Percentiles rank a stretch among this genome's conserved stretches.
These are phyloP conservation scores for Monodelphis domestica DNA, from an alignment of 2,797 vertebrate species.

Conservation along the genomic window DNA sequence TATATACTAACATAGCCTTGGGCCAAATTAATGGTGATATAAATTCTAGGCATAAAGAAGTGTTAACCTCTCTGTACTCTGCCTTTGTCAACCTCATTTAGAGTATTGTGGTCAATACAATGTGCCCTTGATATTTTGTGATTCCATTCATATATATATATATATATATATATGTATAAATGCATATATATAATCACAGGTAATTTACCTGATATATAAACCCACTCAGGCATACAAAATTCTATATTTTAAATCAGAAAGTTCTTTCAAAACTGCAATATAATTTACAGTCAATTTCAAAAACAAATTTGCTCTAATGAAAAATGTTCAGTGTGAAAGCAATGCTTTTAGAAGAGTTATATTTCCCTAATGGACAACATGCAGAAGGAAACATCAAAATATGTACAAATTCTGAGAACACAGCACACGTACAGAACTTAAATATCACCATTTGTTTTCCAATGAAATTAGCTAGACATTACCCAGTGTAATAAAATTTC, in stretches of 20 bases:
- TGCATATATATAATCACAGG: slow-evolving; percentile 35
- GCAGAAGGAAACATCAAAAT: slow-evolving; percentile 55
- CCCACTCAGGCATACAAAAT: background rate
- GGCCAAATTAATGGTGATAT: background rate
- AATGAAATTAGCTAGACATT: slow-evolving; percentile 48
- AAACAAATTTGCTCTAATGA: slow-evolving; percentile 65
- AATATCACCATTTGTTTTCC: slow-evolving; percentile 40
- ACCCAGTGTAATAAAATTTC: slow-evolving; percentile 40
- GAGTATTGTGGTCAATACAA: background rate
- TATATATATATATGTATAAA: background rate
- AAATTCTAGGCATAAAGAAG: background rate
- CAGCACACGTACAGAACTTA: background rate
- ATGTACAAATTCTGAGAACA: slow-evolving; percentile 8
- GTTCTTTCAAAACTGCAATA: slow-evolving; percentile 65
- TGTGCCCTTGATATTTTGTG: background rate
- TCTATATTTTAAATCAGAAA: slow-evolving; percentile 61
- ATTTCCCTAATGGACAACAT: slow-evolving; percentile 60
- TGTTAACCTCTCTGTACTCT: background rate
- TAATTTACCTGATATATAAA: slow-evolving; percentile 62
- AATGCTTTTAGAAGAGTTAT: slow-evolving; percentile 46
- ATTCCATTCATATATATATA: background rate
- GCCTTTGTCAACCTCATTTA: background rate
- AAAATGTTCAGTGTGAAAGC: slow-evolving; percentile 67
- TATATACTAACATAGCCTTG: background rate
- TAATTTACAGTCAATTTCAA: slow-evolving; percentile 59